Evolutionary conservation across 2,113 vertebrate species (phyloP), one percentile per base, ranked within the genome.

Genomic region (Drymodes brunneopygia): DNA sequence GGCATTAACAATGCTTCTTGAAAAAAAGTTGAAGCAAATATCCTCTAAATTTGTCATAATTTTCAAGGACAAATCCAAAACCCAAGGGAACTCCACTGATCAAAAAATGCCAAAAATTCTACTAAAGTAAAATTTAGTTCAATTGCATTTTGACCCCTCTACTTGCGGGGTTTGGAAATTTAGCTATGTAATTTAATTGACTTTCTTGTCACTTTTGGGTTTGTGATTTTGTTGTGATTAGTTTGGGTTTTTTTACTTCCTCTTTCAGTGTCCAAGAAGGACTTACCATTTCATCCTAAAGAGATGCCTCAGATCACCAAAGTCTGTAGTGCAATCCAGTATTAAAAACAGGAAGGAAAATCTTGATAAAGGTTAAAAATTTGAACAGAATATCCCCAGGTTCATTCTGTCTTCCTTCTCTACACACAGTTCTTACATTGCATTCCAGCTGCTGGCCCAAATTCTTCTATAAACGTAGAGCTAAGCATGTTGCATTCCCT

Each of bases 241-340:
- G 1, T 20, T 61, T 44, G 11, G 5, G 0, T 0, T 7, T 62
- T 40, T 73, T 27, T 7, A 24, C 60, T 67, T 82, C 25, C 13
- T 64, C 47, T 53, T 79, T 82, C 54, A 80, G 7, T 16, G 7
- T 72, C 23, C 23, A 79, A 48, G 48, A n/a, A 50, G 14, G 33
- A 91, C 12, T 67, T 71, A 28, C 8, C 53, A 51, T 17, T 7
- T 78, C 27, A 51, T 47, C 48, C 33, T 47, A 62, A 84, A 66
- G 19, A 69, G 36, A 64, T 24, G 22, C 27, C 38, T 84, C 77
- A 91, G 33, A 81, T 58, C 53, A 54, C 16, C 42, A 38, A 66
- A 66, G 51, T 36, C 22, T 58, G 19, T 19, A 65, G 27, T 33
- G 56, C 22, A 88, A 90, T 23, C 36, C n/a, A 75, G 3, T 72